Conservation (phyloP, 2,888 invertebrate species). For the Metopia argyrocephala region DNA sequence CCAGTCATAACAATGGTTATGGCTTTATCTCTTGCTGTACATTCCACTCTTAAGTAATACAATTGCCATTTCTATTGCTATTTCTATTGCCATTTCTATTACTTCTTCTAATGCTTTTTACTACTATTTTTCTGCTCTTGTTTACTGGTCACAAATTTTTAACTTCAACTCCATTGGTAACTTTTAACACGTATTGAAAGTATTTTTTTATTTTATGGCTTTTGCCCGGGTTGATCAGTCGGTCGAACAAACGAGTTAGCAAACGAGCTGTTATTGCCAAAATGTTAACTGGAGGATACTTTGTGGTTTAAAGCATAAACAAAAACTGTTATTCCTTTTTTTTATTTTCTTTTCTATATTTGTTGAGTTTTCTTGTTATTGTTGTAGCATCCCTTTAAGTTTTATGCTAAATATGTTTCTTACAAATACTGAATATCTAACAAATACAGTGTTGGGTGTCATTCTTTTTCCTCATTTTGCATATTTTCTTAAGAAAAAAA, state of each 20-base stretch:
- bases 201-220: constrained; percentile 53
- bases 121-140: background rate
- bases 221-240: constrained; percentile 50
- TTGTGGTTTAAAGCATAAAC: constrained; percentile 42
- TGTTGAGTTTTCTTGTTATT: background rate
- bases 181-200: constrained; percentile 54
- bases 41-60: constrained; percentile 1
- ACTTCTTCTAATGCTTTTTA: background rate
- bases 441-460: background rate
- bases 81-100: constrained; percentile 2
- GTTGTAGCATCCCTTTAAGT: constrained; percentile 1
- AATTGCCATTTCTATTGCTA: background rate
- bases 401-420: constrained; percentile 22
- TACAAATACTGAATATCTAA: background rate
- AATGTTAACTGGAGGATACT: constrained; percentile 59
- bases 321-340: background rate
- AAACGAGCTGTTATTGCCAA: constrained; percentile 51
- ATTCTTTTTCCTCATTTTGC: too few relatives aligned
- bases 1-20: constrained; percentile 51
- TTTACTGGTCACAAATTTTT: constrained; percentile 1
- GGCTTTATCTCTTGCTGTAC: constrained; percentile 41
- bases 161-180: constrained; percentile 52
- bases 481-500: too few relatives aligned
- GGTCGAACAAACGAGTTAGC: constrained; percentile 18
- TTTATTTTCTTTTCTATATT: background rate